Evolutionary conservation across 2,797 vertebrate genomes (phyloP), one percentile per base, ranked within the genome.

Genomic region (Neomorphus geoffroyi): DNA sequence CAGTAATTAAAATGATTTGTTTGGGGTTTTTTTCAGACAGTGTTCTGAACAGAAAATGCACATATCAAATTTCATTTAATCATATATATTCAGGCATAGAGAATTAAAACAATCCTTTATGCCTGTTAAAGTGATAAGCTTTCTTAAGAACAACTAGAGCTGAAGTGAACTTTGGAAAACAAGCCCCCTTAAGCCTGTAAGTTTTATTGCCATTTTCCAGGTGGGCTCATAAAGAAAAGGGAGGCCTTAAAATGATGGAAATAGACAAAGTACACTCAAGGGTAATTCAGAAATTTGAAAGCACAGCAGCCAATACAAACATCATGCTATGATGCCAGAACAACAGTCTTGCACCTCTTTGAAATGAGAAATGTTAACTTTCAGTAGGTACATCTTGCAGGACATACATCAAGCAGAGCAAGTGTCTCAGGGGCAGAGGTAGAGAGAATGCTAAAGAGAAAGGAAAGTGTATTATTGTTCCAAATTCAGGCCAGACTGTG

Each of bases 201-300:
- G 58, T 72, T 93, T 96, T 88, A 96, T 80, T 95, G 16, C 51
- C 35, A 35, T 92, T 92, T 95, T 96, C 82, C 89, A 96, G 91
- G 92, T 94, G 80, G 91, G 73, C 73, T 92, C 18, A 64, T 90
- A 90, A 94, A 91, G 66, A 91, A 96, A 90, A 92, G 3, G 6
- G 35, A 90, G 72, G 75, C 41, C 46, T 91, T 91, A 86, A 97
- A 91, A 85, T 60, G 19, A 50, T 89, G 75, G 35, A 94, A 94
- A 86, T 75, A 81, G 24, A 26, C 66, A 86, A 93, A 92, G 35
- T 26, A 75, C 79, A 64, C 85, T 72, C 75, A 54, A 57, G 66
- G 39, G 66, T 86, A 88, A 73, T 83, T 88, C 58, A 75, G 80
- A 94, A 93, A 90, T 88, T 58, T 86, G 27, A 41, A 96, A 83